Percentiles rank a stretch among this genome's conserved stretches.
Conservation (phyloP, 2,113 vertebrate species). For the Haplochromis vanheusdeni region DNA sequence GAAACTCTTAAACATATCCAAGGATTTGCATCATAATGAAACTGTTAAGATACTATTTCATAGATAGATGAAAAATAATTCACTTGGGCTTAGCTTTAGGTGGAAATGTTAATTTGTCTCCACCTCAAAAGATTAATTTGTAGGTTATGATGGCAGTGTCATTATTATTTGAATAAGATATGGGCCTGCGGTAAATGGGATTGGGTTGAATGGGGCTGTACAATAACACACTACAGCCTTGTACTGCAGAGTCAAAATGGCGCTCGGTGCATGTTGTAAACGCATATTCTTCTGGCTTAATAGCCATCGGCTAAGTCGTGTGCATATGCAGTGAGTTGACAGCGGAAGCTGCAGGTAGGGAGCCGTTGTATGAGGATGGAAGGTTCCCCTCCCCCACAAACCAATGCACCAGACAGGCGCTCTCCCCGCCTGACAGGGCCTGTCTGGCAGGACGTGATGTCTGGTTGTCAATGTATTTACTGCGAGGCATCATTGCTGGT, state of each 20-base stretch:
- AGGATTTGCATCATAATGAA: background rate
- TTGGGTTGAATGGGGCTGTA: background rate
- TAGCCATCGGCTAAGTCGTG: background rate
- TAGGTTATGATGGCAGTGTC: background rate
- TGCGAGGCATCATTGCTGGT: constrained; percentile 26
- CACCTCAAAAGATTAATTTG: background rate
- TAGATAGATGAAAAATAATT: background rate
- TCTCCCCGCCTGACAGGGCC: constrained; percentile 7
- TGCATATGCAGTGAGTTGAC: constrained; percentile 18
- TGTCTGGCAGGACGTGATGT: constrained; percentile 52
- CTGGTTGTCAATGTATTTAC: constrained; percentile 51
- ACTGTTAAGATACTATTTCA: background rate
- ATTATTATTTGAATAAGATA: background rate
- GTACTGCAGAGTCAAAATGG: background rate
- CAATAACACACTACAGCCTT: background rate
- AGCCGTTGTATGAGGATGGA: constrained; percentile 12
- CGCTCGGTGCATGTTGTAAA: background rate
- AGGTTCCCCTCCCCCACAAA: constrained; percentile 42
- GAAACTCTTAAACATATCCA: constrained; percentile 21
- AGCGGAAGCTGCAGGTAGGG: constrained; percentile 54
- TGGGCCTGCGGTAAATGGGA: background rate
- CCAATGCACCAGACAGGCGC: constrained; percentile 14
- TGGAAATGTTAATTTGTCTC: background rate
- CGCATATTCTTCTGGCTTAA: background rate
- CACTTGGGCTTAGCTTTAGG: background rate